Base-by-base conservation (phyloP, 2,113 vertebrate genomes). In the Antennarius striatus region DNA sequence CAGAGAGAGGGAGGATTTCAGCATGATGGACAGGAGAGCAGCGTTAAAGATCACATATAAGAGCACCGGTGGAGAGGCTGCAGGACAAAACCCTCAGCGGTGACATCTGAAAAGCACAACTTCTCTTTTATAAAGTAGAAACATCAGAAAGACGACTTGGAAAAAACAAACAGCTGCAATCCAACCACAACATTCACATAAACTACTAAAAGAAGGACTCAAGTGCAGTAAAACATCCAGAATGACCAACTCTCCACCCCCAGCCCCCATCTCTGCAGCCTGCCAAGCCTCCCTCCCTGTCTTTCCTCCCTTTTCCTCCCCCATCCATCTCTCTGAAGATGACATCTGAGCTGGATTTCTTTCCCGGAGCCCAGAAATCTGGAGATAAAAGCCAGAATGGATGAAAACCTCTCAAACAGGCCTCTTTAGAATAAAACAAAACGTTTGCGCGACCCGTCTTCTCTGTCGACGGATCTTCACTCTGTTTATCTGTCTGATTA, bases 261-360 rank as follows among this genome's bases (percentile, higher is more conserved):
- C 85, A 80, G 71, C 89, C 87, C 89, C 83, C 83, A 81, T 61
- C 49, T 3, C 57, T 65, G 65, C 75, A 78, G 80, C 72, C 36
- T 58, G 68, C 72, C 75, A 85, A 74, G 65, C 67, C 82, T 70
- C 58, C 65, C 58, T 68, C 63, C 67, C 60, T 28, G 54, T 63
- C 67, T 82, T 74, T 75, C 82, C 84, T 86, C 83, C 78, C 74
- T 74, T 64, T 79, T 84, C 73, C 79, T 82, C 72, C 79, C 81
- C 72, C 12, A 81, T 82, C 80, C 81, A 75, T 86, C 75, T 83
- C 63, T 76, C 70, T 45, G 58, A 43, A 77, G 64, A 59, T 83
- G 70, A 82, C 76, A 75, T 79, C 70, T 61, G 82, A 70, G 63
- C 70, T 76, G 76, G 83, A 73, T 28, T 10, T 50, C 64, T 79